Conservation (phyloP, 64 coral and sea anemone genomes). For the Porites australiensis region DNA sequence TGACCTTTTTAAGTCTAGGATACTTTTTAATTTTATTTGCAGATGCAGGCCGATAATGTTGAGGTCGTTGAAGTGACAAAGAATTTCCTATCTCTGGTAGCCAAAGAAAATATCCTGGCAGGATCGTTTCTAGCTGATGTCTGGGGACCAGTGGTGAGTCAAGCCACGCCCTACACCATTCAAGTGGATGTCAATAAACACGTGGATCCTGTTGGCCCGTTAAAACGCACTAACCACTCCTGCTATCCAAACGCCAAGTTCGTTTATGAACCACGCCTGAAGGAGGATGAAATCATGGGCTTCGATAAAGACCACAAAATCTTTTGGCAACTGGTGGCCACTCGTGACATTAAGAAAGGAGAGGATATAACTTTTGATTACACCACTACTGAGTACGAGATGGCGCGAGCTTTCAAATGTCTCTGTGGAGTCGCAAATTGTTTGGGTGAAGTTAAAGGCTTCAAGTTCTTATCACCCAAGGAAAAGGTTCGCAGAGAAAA, state of each 20-base stretch:
- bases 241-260: conserved; percentile 7
- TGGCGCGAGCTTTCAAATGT: conserved; percentile 15
- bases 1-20: no score
- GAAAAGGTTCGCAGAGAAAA: background rate
- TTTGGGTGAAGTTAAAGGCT: conserved; percentile 50
- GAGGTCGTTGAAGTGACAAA: conserved; percentile 9
- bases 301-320: background rate
- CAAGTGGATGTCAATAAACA: background rate
- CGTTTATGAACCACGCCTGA: background rate
- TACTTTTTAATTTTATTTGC: no score
- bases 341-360: conserved; percentile 41
- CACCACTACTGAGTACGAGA: conserved; percentile 32
- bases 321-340: conserved; percentile 21
- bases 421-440: conserved; percentile 10
- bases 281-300: background rate
- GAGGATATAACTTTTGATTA: conserved; percentile 64
- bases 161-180: background rate
- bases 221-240: background rate
- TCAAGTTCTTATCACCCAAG: conserved; percentile 29
- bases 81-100: background rate
- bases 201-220: background rate
- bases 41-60: conserved; percentile 24
- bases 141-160: background rate
- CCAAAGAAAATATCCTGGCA: background rate
- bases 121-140: background rate